phyloP scores from a whole-genome alignment of 2,888 invertebrate species.

The Ornithoptera alexandrae region DNA sequence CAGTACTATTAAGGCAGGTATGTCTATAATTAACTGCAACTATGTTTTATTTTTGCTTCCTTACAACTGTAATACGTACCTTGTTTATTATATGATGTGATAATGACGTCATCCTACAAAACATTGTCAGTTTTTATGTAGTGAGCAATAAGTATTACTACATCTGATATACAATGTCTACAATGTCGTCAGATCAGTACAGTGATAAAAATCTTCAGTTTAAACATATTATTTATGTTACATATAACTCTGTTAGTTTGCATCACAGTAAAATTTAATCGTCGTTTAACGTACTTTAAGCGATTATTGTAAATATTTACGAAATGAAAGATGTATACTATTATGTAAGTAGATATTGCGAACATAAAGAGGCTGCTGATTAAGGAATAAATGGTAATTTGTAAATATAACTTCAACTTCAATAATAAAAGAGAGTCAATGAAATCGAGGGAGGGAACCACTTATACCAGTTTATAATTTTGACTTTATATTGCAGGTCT shows the following conservation, averaged over 20 bases:
- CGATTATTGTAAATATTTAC: background rate
- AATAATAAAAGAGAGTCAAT: slow-evolving; percentile 2
- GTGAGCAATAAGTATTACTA: background rate
- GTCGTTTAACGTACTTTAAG: background rate
- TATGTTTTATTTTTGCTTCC: no score
- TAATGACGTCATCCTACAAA: background rate
- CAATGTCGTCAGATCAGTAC: background rate
- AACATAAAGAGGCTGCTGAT: background rate
- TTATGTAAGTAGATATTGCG: background rate
- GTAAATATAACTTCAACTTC: slow-evolving; percentile 4
- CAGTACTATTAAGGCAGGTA: no score
- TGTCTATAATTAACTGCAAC: no score
- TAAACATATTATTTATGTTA: background rate
- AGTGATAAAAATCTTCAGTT: background rate
- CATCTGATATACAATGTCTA: background rate
- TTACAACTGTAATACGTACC: no score
- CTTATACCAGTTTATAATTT: background rate
- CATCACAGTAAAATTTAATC: background rate
- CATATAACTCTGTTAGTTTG: background rate
- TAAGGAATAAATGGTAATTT: background rate
- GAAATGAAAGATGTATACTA: background rate
- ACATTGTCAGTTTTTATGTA: background rate
- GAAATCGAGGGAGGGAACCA: background rate
- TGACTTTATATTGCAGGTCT: background rate
- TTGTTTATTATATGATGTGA: no score